Base-by-base conservation (phyloP, 2,888 invertebrate genomes). In the Harpalus rubripes region DNA sequence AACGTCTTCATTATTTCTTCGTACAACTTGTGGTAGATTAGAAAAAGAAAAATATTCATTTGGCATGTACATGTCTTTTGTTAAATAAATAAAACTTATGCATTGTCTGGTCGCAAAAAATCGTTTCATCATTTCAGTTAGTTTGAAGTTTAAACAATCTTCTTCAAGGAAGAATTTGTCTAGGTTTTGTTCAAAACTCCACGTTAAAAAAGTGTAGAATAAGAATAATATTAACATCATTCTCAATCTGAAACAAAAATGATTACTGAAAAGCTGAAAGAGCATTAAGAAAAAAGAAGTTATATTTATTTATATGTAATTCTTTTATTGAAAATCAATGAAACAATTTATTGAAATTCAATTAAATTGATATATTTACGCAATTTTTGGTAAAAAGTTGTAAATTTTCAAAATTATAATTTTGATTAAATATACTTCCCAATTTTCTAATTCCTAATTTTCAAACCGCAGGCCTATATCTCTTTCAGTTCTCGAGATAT, bases 51-150 rank as follows among this genome's bases (percentile, higher is more conserved):
- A 78, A 78, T 58, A 78, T 78, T 58, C 58, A 15, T 78, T 44
- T 0, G 78, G 78, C 0, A 78, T 32, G 15, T 32, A 15, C 56
- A 78, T 78, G 26, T 78, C 26, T 58, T 56, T 56, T n/a, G 78
- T 32, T 78, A 78, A 58, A 78, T 58, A 78, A 32, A 78, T 58
- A n/a, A 78, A 56, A 78, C 56, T 78, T n/a, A 78, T 26, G 26
- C 78, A 78, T 26, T 78, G 26, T 58, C 58, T 78, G n/a, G 58
- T n/a, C 3, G 26, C 15, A 58, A 78, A 78, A 58, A 56, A 58
- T 7, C 5, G 15, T 78, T 78, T 56, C 58, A 78, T 26, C n/a
- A 78, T 7, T 22, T 58, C 78, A 15, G 58, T 58, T 78, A 56
- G 12, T 58, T 74, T 41, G 2, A 44, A 41, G 10, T 74, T 74